Percentiles rank a stretch among this genome's conserved stretches.
phyloP scores from a whole-genome alignment of 1,140 invertebrate genomes.

The Andrena cerasifolii region DNA sequence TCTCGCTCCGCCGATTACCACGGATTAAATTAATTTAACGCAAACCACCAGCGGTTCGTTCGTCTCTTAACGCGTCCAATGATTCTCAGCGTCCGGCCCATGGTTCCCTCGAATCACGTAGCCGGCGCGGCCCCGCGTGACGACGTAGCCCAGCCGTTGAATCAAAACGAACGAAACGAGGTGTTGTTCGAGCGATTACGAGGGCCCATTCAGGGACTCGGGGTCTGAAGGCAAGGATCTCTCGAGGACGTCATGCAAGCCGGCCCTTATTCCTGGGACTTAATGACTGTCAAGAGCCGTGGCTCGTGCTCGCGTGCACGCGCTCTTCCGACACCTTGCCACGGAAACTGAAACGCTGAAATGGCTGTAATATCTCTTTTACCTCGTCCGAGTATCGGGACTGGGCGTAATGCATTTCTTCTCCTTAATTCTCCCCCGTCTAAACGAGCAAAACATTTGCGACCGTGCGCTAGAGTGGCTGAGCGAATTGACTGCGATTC shows the following conservation, averaged over 20 bases:
- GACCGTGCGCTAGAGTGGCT: background rate
- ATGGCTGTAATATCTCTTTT: constrained; percentile 27
- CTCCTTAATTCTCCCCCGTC: background rate
- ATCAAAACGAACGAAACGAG: constrained; percentile 23
- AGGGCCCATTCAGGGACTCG: constrained; percentile 1
- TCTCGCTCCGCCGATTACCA: constrained; percentile 7
- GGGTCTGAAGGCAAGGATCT: background rate
- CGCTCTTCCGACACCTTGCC: background rate
- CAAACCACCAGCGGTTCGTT: background rate
- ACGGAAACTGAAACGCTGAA: constrained; percentile 12
- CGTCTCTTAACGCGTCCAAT: constrained; percentile 7
- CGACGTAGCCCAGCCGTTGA: background rate
- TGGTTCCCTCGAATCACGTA: background rate
- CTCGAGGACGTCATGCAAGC: constrained; percentile 27
- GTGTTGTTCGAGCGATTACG: constrained; percentile 15
- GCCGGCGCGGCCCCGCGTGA: background rate
- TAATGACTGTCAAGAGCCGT: constrained; percentile 29
- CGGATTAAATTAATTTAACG: constrained; percentile 22
- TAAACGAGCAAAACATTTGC: background rate
- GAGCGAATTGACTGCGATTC: background rate
- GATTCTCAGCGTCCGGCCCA: background rate
- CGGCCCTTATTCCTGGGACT: constrained; percentile 15
- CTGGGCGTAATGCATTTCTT: background rate
- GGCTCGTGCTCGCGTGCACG: constrained; percentile 34
- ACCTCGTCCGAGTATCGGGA: background rate